Conservation (phyloP, 2,797 vertebrate genomes). For the Orientallactaga sibirica region DNA sequence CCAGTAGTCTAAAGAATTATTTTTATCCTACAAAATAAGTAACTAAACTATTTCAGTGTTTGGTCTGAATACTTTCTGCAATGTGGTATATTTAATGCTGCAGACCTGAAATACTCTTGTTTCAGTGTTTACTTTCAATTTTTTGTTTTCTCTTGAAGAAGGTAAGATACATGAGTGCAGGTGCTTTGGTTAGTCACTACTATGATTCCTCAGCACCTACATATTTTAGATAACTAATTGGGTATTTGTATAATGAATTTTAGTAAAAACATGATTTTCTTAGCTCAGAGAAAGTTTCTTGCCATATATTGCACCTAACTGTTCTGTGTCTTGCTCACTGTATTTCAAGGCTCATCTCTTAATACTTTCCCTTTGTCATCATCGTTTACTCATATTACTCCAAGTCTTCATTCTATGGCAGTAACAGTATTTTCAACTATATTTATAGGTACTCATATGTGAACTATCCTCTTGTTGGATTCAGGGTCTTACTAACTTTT, state of each 20-base stretch:
- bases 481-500: neutral
- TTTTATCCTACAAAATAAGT: constrained; percentile 16
- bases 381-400: neutral
- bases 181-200: neutral
- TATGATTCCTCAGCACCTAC: neutral
- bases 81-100: neutral
- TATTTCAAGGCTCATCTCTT: neutral
- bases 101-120: neutral
- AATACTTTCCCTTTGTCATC: neutral
- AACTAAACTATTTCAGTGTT: neutral
- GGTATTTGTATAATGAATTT: neutral
- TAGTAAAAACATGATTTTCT: neutral
- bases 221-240: neutral
- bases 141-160: neutral
- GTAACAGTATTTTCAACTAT: neutral
- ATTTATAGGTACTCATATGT: neutral
- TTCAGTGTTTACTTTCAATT: neutral
- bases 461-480: constrained; percentile 25
- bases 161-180: neutral
- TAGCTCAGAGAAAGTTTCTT: neutral
- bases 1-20: neutral
- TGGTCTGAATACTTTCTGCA: neutral
- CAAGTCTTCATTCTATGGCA: neutral
- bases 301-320: neutral
- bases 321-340: neutral